These are phyloP conservation scores for Axea sp. DNA, from an alignment of 2,888 invertebrate genomes.

Conservation along the genomic window DNA sequence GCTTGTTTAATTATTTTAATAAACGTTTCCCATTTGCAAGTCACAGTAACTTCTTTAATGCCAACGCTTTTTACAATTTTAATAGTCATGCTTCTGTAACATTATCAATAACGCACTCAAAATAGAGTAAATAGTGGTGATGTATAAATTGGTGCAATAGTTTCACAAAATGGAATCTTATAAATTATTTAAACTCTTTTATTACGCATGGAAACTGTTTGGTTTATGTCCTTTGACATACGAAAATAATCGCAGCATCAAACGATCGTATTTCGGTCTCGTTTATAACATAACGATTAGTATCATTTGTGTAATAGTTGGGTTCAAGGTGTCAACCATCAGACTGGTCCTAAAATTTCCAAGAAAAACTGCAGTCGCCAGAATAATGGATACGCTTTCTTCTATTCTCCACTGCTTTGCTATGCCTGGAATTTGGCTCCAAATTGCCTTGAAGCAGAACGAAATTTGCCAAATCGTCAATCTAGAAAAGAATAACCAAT, in stretches of 20 bases:
- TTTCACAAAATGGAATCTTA: not conserved
- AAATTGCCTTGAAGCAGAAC: conserved; percentile 24
- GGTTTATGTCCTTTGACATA: conserved; percentile 46
- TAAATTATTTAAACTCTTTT: conserved; percentile 7
- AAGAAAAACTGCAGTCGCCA: conserved; percentile 21
- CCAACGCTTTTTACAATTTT: no score
- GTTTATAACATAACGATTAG: conserved; percentile 24
- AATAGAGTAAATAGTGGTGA: no score
- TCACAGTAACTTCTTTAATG: no score
- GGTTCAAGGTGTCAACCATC: conserved; percentile 1
- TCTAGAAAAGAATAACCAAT: not conserved
- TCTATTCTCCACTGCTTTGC: conserved; percentile 14
- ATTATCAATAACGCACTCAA: no score
- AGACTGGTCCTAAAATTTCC: conserved; percentile 30
- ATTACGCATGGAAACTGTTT: conserved; percentile 35
- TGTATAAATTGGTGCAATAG: no score
- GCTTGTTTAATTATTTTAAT: no score
- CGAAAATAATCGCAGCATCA: conserved; percentile 1
- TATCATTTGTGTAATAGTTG: not conserved
- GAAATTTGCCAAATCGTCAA: not conserved
- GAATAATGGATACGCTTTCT: conserved; percentile 26
- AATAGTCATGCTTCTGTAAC: no score
- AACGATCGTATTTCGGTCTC: conserved; percentile 19
- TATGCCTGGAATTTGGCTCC: conserved; percentile 10
- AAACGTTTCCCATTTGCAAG: no score